These are phyloP conservation scores for Idaea biselata DNA, from an alignment of 2,888 invertebrate species.

Conservation along the genomic window DNA sequence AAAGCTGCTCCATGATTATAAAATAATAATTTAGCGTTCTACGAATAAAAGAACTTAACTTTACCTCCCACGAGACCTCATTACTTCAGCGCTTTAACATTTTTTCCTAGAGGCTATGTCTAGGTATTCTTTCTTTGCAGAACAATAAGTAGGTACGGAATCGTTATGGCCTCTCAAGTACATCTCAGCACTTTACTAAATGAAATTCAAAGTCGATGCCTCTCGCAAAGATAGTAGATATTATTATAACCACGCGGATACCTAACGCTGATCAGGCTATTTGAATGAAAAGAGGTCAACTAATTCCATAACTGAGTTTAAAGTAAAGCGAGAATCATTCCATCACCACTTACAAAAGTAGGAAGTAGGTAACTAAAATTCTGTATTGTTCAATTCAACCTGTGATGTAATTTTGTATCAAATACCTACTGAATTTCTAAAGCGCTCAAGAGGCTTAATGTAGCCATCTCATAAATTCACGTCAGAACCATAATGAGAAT, in stretches of 20 bases:
- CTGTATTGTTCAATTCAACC: not conserved
- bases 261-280: too few relatives aligned
- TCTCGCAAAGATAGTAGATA: not conserved
- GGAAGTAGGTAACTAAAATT: too few relatives aligned
- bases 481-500: not conserved
- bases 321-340: too few relatives aligned
- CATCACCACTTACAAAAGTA: too few relatives aligned
- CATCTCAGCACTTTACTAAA: not conserved
- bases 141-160: not conserved
- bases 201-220: not conserved
- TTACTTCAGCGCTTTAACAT: not conserved
- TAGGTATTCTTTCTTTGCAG: not conserved
- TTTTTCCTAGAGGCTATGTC: not conserved
- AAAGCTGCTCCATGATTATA: too few relatives aligned
- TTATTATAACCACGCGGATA: not conserved
- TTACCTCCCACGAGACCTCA: too few relatives aligned
- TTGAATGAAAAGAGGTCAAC: too few relatives aligned
- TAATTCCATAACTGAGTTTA: too few relatives aligned
- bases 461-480: not conserved
- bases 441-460: not conserved
- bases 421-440: not conserved
- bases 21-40: too few relatives aligned
- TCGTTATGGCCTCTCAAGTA: not conserved
- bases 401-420: not conserved
- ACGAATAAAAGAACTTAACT: too few relatives aligned